A percentile compares a stretch with the other conserved stretches of the same genome.
These are phyloP conservation scores for Mycetomoellerius zeteki DNA, from an alignment of 1,140 invertebrate genomes.

Conservation along the genomic window DNA sequence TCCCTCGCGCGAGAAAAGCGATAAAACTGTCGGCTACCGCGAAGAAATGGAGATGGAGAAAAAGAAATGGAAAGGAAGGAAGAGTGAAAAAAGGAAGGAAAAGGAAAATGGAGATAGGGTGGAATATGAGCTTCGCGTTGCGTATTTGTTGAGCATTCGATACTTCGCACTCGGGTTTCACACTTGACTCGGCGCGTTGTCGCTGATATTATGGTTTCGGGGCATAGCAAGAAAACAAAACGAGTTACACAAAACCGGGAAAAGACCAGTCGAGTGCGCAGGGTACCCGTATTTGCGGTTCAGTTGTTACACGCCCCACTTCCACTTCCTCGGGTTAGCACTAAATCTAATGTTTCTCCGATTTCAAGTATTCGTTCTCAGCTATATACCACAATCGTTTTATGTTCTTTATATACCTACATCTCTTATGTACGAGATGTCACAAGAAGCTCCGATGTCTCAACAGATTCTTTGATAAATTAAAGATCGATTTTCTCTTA, in stretches of 20 bases:
- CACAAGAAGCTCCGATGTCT: neutral
- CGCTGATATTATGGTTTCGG: conserved; percentile 5
- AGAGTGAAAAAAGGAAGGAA: neutral
- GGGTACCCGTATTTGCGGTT: neutral
- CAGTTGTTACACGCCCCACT: neutral
- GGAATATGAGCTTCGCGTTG: conserved; percentile 37
- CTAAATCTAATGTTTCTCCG: conserved; percentile 12
- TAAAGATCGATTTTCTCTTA: neutral
- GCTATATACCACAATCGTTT: neutral
- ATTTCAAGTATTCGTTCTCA: conserved; percentile 6
- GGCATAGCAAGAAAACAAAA: conserved; percentile 6
- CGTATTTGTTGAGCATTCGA: conserved; percentile 50
- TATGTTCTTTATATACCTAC: neutral
- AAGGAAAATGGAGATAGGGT: neutral
- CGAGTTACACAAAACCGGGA: neutral
- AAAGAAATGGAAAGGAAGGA: conserved; percentile 12
- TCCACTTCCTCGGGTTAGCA: neutral
- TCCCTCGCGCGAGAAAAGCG: conserved; percentile 28
- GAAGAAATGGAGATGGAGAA: conserved; percentile 45
- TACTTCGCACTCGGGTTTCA: conserved; percentile 47
- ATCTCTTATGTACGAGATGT: neutral
- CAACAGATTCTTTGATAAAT: neutral
- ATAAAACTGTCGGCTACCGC: conserved; percentile 45
- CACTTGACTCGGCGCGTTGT: conserved; percentile 46
- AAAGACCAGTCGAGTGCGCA: neutral